A percentile compares a stretch with the other conserved stretches of the same genome.
phyloP scores from a whole-genome alignment of 2,113 vertebrate species.

The Toxostoma redivivum region DNA sequence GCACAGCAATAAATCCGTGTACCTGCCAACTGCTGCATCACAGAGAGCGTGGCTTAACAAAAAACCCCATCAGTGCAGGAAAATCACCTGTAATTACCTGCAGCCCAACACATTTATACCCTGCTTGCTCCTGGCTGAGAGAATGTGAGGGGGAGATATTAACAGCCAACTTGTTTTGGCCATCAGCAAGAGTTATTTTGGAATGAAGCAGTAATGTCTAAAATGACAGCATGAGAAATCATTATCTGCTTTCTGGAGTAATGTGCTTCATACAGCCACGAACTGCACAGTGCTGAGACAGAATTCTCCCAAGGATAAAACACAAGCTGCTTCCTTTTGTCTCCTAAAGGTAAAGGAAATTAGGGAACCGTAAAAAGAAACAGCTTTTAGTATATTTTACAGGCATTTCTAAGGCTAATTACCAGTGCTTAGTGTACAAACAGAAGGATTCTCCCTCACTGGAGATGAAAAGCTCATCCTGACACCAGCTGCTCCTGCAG shows the following conservation, averaged over 20 bases:
- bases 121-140: background rate
- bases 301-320: background rate
- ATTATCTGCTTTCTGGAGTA: background rate
- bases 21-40: background rate
- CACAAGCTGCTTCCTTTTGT: background rate
- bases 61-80: background rate
- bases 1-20: background rate
- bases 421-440: constrained; percentile 8
- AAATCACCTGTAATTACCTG: background rate
- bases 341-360: background rate
- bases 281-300: background rate
- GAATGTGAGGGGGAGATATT: background rate
- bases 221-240: background rate
- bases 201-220: background rate
- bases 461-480: background rate
- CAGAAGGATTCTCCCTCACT: background rate
- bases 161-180: background rate
- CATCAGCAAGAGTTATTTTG: background rate
- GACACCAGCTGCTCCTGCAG: constrained; percentile 42
- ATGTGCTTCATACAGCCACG: fast-evolving
- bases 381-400: background rate
- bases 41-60: background rate
- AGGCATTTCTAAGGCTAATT: background rate
- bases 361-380: background rate
- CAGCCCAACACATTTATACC: background rate